Base-by-base conservation (phyloP, 2,797 vertebrate species). In the Poeciliopsis paucimaculata region DNA sequence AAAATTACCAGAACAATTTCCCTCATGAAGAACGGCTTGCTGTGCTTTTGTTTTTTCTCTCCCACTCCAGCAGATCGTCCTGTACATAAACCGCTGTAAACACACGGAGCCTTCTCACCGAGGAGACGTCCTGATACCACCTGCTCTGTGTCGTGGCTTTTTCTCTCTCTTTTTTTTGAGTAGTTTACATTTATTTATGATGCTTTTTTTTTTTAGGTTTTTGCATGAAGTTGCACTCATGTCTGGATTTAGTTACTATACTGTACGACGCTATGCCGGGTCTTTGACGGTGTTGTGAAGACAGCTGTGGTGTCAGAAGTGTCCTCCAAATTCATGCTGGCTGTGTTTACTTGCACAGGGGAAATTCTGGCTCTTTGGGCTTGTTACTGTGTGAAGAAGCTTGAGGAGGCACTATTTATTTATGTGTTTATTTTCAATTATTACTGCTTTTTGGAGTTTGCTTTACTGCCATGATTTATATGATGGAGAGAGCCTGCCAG, bases 141-240 rank as follows among this genome's bases (percentile, higher is more conserved):
- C 78, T 51, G 86, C 91, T 91, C 87, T 88, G 80, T 31, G 77
- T 87, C 86, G 72, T 83, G 82, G 86, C 90, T 94, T 93, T 93
- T 93, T 51, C 49, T 36, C 75, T 87, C 85, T 93, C 0, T 87
- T 93, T 92, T 94, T 5, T 47, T 47, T 91, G 84, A 94, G 91
- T 84, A 41, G 86, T 90, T 92, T 90, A 88, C 77, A 71, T 82
- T 84, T 85, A 47, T 81, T 60, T 36, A 0, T 34, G n/a, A 13
- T 28, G 60, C 4, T n/a, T 28, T 28, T 60, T 60, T 9, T 31
- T 73, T 46, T 64, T 62, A 20, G 72, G 82, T 93, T 93, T 51
- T 90, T 95, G 94, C 94, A 95, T 96, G 95, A 94, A 76, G 78
- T 91, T 92, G 94, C 94, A 92, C 91, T 94, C 85, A 76, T 80